These are phyloP conservation scores for Eucidaris tribuloides DNA, from an alignment of 35 echinoderm and acorn worm species.

Conservation along the genomic window DNA sequence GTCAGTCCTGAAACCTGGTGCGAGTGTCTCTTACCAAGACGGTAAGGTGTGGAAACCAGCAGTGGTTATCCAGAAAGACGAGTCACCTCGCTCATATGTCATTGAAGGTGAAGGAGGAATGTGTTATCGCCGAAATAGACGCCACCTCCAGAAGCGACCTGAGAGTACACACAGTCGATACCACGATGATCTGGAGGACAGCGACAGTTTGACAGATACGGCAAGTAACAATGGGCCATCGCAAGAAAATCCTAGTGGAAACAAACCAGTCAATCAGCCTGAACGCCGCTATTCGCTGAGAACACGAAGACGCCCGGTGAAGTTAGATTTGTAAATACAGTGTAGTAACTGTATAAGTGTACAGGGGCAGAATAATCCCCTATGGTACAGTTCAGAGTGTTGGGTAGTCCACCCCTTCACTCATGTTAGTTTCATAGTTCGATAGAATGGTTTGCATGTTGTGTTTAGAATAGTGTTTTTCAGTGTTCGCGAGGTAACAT, in stretches of 20 bases:
- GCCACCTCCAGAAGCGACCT: neutral
- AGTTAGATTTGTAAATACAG: neutral
- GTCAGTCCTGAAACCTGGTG: too few relatives aligned
- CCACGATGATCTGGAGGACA: neutral
- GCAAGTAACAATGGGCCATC: neutral
- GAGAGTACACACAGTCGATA: neutral
- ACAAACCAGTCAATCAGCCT: neutral
- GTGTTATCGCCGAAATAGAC: neutral
- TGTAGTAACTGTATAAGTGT: neutral
- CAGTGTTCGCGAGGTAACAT: neutral
- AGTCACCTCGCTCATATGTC: neutral
- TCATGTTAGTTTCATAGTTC: too few relatives aligned
- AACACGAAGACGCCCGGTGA: neutral
- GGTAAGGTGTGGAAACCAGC: too few relatives aligned
- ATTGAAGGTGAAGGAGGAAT: neutral
- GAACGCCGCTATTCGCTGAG: neutral
- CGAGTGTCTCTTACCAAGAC: too few relatives aligned
- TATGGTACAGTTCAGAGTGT: constrained; percentile 3
- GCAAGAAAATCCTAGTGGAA: neutral
- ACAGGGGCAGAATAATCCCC: neutral
- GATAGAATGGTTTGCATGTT: too few relatives aligned
- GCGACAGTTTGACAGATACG: neutral
- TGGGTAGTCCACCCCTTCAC: neutral
- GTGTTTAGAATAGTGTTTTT: neutral
- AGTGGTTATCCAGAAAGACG: too few relatives aligned